Conservation (phyloP, 2,113 vertebrate genomes). For the Peromyscus californicus region DNA sequence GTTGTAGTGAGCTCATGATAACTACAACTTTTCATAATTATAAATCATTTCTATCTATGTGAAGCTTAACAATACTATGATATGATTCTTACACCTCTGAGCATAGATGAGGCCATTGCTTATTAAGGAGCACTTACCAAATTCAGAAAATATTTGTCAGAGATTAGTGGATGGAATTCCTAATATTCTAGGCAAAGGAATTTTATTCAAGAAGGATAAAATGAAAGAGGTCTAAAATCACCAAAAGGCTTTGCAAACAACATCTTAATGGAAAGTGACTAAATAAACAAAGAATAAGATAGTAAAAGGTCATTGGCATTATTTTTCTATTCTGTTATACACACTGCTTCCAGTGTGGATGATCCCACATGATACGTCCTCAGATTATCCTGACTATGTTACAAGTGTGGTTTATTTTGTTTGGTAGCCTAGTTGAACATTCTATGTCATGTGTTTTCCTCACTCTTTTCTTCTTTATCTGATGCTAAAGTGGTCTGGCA, state of each 20-base stretch:
- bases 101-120: conserved; percentile 34
- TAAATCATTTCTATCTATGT: conserved; percentile 75
- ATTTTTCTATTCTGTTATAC: background rate
- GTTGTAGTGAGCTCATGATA: conserved; percentile 63
- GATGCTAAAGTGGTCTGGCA: background rate
- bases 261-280: background rate
- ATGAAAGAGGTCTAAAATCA: background rate
- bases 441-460: background rate
- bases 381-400: background rate
- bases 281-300: background rate
- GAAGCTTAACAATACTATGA: conserved; percentile 74
- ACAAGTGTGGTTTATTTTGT: background rate
- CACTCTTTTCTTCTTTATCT: background rate
- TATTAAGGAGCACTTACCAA: conserved; percentile 68
- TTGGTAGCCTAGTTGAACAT: background rate
- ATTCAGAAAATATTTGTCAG: conserved; percentile 83
- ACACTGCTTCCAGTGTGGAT: background rate
- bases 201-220: conserved; percentile 33
- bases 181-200: conserved; percentile 48
- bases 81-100: conserved; percentile 55
- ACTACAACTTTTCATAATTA: conserved; percentile 80
- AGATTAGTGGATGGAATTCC: conserved; percentile 43
- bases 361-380: background rate
- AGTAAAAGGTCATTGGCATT: background rate
- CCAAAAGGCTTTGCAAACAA: background rate